phyloP scores from a whole-genome alignment of 2,113 vertebrate genomes.

The Trichechus manatus region DNA sequence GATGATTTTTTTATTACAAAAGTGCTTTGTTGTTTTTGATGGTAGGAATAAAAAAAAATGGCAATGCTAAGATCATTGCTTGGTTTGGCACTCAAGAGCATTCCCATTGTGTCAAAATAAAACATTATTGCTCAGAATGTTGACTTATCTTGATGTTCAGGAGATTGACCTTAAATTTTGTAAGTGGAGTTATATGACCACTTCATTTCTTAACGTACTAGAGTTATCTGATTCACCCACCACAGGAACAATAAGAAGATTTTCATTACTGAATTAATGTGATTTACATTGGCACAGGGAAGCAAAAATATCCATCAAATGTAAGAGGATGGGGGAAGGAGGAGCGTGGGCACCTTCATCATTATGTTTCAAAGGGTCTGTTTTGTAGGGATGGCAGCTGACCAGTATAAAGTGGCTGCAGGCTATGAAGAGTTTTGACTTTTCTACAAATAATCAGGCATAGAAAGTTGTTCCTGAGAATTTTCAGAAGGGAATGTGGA shows the following conservation, averaged over 20 bases:
- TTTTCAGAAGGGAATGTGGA: background rate
- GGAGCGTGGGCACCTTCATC: rapidly evolving
- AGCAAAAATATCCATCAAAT: background rate
- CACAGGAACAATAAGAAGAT: background rate
- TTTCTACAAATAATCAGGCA: background rate
- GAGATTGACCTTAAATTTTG: slow-evolving; percentile 51
- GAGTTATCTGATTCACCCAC: background rate
- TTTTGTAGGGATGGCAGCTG: background rate
- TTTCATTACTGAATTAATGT: background rate
- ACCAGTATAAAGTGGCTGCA: background rate
- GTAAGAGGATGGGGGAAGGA: rapidly evolving
- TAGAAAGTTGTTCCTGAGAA: background rate
- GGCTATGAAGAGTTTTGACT: background rate
- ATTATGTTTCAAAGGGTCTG: background rate
- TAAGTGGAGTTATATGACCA: background rate
- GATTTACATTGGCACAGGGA: background rate
- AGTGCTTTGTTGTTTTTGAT: background rate
- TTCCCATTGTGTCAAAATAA: slow-evolving; percentile 69
- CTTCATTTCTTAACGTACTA: background rate
- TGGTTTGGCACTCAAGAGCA: slow-evolving; percentile 36
- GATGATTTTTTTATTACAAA: background rate
- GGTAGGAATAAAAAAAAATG: slow-evolving; percentile 61
- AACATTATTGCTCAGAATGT: slow-evolving; percentile 15
- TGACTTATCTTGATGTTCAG: slow-evolving; percentile 46
- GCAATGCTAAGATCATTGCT: background rate